Evolutionary conservation across 1,140 invertebrate species (phyloP), one percentile per base, ranked within the genome.

Genomic region (Pseudobourletiella spinata): DNA sequence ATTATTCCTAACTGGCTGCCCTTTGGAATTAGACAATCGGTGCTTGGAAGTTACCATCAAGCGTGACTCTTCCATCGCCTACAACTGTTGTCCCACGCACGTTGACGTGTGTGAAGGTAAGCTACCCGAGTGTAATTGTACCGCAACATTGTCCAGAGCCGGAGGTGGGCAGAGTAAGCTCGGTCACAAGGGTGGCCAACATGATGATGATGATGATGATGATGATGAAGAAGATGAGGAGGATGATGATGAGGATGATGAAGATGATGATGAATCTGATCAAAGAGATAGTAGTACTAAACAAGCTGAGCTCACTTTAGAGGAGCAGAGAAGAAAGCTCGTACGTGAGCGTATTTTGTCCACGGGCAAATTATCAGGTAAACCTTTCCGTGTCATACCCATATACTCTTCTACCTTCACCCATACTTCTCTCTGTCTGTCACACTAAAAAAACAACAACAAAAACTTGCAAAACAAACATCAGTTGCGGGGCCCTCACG

Each of bases 81-180:
- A 65, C 59, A 58, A 65, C 14, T 69, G 67, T 39, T 69, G 67
- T 42, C 67, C 67, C 3, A 16, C 57, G 22, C 18, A 35, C 22
- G 28, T 69, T 24, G 60, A 65, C 55, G 26, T 69, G 20, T 69
- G 67, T 48, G 59, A 44, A 65, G 67, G 67, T 65, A 68, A 65
- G 54, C 24, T 52, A 29, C 29, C 20, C 22, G 55, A 22, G 28
- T 57, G 51, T 48, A 29, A 43, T 55, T 56, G 55, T 55, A 29
- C 44, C 22, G n/a, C n/a, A n/a, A n/a, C n/a, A n/a, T 14, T 16
- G 20, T 1, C 20, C 25, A 25, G 55, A 60, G 76, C 81, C 61
- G 76, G 80, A 61, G 77, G 80, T 66, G 76, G 79, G 68, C 75
- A 80, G 52, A 74, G 80, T 50, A 75, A 80, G 11, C 4, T 18